These are phyloP conservation scores for Lithophane leautieri DNA, from an alignment of 2,888 invertebrate species.

Conservation along the genomic window DNA sequence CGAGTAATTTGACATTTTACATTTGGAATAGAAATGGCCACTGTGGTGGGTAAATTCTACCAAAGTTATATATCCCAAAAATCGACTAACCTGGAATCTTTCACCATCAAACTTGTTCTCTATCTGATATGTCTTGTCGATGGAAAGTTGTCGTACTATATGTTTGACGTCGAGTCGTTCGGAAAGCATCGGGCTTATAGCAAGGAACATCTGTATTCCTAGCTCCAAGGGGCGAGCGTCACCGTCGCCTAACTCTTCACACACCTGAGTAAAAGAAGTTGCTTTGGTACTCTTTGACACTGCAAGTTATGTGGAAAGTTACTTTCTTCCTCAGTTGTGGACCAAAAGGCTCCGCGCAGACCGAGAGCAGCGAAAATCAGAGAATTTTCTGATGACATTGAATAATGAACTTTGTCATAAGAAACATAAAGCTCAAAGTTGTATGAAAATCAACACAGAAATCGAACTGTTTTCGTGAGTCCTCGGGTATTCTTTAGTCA, in stretches of 20 bases:
- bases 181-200: conserved; percentile 97
- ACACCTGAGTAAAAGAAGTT: conserved; percentile 83
- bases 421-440: background rate
- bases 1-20: no score
- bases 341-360: background rate
- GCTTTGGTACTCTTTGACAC: background rate
- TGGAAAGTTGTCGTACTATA: conserved; percentile 88
- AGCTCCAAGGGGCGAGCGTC: conserved; percentile 91
- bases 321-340: background rate
- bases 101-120: conserved; percentile 99
- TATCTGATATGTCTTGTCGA: conserved; percentile 90
- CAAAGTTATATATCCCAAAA: background rate
- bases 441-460: background rate
- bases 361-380: background rate
- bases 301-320: background rate
- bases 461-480: background rate
- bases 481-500: background rate
- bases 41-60: background rate
- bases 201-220: conserved; percentile 93
- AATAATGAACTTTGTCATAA: background rate
- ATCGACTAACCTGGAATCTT: conserved; percentile 92
- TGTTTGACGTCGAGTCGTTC: conserved; percentile 92
- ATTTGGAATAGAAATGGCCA: background rate
- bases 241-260: conserved; percentile 92
- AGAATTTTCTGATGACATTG: background rate